A percentile compares a stretch with the other conserved stretches of the same genome.
phyloP scores from a whole-genome alignment of 2,888 invertebrate species.

The Sthenelais limicola region DNA sequence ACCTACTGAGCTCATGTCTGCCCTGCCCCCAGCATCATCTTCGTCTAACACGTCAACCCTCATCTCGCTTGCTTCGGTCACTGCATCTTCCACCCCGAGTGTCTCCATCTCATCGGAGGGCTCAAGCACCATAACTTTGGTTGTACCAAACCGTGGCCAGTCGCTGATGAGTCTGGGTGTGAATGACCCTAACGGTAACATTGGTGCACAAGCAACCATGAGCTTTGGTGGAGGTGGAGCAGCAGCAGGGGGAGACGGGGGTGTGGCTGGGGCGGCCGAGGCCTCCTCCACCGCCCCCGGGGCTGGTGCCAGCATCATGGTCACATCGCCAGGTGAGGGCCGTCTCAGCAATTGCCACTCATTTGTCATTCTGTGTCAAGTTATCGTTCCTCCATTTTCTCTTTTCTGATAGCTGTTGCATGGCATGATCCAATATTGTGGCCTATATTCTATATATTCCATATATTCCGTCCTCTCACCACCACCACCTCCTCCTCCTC shows the following conservation, averaged over 20 bases:
- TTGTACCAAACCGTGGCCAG: conserved; percentile 2
- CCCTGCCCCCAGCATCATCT: neutral
- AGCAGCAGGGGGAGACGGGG: neutral
- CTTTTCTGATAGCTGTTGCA: no score
- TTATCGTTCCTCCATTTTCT: neutral
- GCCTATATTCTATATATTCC: no score
- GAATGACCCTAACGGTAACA: neutral
- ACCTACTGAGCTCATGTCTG: conserved; percentile 12
- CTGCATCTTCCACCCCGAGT: neutral
- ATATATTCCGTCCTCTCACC: neutral
- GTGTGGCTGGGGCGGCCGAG: neutral
- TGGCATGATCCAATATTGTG: neutral
- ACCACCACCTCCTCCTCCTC: neutral
- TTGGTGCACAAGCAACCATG: neutral
- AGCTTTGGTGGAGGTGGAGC: neutral
- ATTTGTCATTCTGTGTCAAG: neutral
- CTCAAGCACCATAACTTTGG: conserved; percentile 17
- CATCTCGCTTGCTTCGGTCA: neutral
- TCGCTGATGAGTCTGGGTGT: neutral
- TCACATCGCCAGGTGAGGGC: conserved; percentile 31
- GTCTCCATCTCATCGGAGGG: conserved; percentile 33
- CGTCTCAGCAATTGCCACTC: no score
- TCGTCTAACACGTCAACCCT: neutral
- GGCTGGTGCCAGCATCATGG: conserved; percentile 15
- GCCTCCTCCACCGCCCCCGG: conserved; percentile 1